Base-by-base conservation (phyloP, 2,797 vertebrate genomes). In the Oryzias sinensis region DNA sequence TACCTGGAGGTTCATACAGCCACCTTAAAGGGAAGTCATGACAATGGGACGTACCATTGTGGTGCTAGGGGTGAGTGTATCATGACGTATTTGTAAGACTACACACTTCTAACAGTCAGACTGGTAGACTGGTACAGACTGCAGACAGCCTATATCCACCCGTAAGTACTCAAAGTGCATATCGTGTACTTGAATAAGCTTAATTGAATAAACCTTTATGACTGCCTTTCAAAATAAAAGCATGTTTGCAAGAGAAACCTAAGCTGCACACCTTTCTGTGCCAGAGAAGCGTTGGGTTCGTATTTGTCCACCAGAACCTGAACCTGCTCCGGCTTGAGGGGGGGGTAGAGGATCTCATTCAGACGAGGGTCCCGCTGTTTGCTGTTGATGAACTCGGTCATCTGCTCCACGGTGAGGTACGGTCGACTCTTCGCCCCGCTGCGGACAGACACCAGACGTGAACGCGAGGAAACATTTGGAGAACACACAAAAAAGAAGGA, bases 341-440 rank as follows among this genome's bases (percentile, higher is more conserved):
- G 96, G 6, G 97, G 97, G 81, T 97, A 99, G 61, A 99, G 94
- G 57, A 99, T 98, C 90, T 98, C 97, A 25, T 99, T 99, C 65
- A 99, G 90, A 4, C 97, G 93, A 20, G 97, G 96, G 89, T 99
- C 97, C 62, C 97, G 90, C 70, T 98, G 97, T 76, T 94, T 96
- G 40, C 72, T 90, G 85, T 99, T 99, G 75, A 99, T 97, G 51
- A 99, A 99, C 68, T 99, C 97, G 33, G 94, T 96, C 94, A 99
- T 93, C 90, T 99, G 96, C 78, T 98, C 97, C 72, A 96, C 93
- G 0, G 91, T 93, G 79, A 98, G 95, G 86, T 94, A 97, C 0
- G 95, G 92, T 53, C 92, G 94, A 81, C 91, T 95, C 90, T 96
- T 97, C 44, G 95, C 95, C 76, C 96, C 97, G n/a, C 97, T 99